Evolutionary conservation across 2,797 vertebrate genomes (phyloP).

Genomic region (Thaleichthys pacificus): DNA sequence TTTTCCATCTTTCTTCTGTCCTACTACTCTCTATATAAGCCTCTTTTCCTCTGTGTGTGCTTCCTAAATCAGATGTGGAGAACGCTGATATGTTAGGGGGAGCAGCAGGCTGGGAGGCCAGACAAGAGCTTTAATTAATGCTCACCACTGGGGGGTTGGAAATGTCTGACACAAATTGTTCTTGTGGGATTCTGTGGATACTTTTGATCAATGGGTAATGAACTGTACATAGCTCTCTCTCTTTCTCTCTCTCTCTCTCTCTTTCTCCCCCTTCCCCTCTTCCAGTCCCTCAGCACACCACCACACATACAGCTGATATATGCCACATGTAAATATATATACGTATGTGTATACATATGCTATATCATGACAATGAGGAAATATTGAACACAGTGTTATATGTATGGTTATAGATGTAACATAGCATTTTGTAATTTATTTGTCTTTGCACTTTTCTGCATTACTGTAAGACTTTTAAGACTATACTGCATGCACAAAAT

Average conservation of each 20-base stretch:
- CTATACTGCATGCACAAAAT: no score
- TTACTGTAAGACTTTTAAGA: no score
- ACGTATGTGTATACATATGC: no score
- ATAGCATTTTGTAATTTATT: no score
- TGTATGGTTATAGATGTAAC: no score
- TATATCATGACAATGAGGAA: no score
- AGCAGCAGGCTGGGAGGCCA: slow-evolving; percentile 57
- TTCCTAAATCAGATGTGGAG: slow-evolving; percentile 29
- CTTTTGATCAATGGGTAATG: slow-evolving; percentile 46
- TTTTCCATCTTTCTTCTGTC: neutral
- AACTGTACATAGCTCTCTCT: slow-evolving; percentile 33
- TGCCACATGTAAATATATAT: neutral
- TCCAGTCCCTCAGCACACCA: neutral
- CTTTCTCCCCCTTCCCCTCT: neutral
- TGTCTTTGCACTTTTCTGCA: no score
- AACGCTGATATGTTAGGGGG: slow-evolving; percentile 42
- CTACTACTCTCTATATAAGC: neutral
- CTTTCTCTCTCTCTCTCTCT: slow-evolving; percentile 16
- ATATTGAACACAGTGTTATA: no score
- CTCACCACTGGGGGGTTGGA: slow-evolving; percentile 42
- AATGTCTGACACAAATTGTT: slow-evolving; percentile 51
- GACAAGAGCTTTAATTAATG: slow-evolving; percentile 65
- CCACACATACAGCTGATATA: neutral
- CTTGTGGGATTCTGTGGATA: slow-evolving; percentile 42
- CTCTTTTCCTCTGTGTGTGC: slow-evolving; percentile 24